Evolutionary conservation across 2,888 invertebrate species (phyloP), one percentile per base, ranked within the genome.

Genomic region (Polyommatus icarus): DNA sequence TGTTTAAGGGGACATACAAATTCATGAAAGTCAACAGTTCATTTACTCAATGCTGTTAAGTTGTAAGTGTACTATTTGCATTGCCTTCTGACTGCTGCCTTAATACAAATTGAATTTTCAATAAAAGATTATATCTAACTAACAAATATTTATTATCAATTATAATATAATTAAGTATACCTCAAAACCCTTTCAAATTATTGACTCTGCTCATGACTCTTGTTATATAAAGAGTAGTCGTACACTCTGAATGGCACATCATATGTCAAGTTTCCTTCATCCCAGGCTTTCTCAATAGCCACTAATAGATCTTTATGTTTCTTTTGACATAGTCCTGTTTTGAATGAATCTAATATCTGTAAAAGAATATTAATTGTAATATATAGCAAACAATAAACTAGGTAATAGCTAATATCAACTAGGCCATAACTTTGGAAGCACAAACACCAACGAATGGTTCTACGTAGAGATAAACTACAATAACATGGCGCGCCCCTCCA

Each of bases 231-330:
- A 18, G 95, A 95, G 88, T 98, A 98, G 91, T 98, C 95, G 89
- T 98, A 99, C 82, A 96, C 90, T 85, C 98, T 95, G 86, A 97
- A 96, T 2, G 98, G 98, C 1, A 98, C 96, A 89, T 98, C 97
- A 90, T 96, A 98, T 6, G 96, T 96, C 15, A 99, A 88, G 1
- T 95, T 91, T 18, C 99, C 99, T 83, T 95, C 95, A 87, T 99
- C 97, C 91, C 96, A 96, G 0, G 99, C 99, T 85, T 96, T 95
- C 84, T 96, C 95, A 78, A 99, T 95, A 3, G 97, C 97, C 54
- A 98, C 95, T 75, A 96, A 84, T n/a, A 99, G 91, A 83, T 97
- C 94, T 79, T 96, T 94, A 81, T 98, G 96, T 85, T 96, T 96
- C 80, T 94, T 96, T 86, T 96, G 97, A 85, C 99, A 99, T 8